phyloP scores from a whole-genome alignment of 2,888 invertebrate species.

The Petrophora chlorosata region DNA sequence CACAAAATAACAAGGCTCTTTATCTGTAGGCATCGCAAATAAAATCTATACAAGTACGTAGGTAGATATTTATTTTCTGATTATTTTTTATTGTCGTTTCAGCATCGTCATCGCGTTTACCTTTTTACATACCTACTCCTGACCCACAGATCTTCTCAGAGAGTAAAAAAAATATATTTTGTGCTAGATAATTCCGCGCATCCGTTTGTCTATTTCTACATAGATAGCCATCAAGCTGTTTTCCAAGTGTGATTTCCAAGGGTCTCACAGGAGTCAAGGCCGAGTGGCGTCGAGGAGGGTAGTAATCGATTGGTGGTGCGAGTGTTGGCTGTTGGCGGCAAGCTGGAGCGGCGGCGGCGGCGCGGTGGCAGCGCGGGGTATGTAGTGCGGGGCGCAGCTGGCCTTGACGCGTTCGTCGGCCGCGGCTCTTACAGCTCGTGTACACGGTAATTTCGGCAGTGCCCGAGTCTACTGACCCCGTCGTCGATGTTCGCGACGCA shows the following conservation, averaged over 20 bases:
- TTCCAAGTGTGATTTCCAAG: conserved; percentile 5
- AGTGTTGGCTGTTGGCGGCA: conserved; percentile 37
- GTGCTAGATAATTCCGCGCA: too few species aligned
- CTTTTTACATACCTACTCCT: too few species aligned
- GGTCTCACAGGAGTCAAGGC: conserved; percentile 19
- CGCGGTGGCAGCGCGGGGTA: conserved; percentile 6
- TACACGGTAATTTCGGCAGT: conserved; percentile 81
- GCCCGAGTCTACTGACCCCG: conserved; percentile 80
- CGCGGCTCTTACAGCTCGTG: conserved; percentile 72
- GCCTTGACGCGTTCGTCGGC: conserved; percentile 80
- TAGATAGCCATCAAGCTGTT: neutral
- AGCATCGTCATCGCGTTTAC: too few species aligned
- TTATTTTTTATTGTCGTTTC: too few species aligned
- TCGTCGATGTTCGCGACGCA: conserved; percentile 76
- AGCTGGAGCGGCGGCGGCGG: conserved; percentile 31
- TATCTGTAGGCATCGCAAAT: too few species aligned
- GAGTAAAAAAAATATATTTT: too few species aligned
- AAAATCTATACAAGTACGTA: too few species aligned
- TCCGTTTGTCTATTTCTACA: neutral
- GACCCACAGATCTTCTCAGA: too few species aligned
- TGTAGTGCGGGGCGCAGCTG: conserved; percentile 48
- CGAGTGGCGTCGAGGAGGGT: conserved; percentile 24
- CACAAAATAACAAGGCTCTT: too few species aligned
- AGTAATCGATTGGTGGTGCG: conserved; percentile 37
- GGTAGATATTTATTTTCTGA: too few species aligned